These are phyloP conservation scores for Laticauda laticaudata DNA, from an alignment of 2,113 vertebrate genomes.

Conservation along the genomic window DNA sequence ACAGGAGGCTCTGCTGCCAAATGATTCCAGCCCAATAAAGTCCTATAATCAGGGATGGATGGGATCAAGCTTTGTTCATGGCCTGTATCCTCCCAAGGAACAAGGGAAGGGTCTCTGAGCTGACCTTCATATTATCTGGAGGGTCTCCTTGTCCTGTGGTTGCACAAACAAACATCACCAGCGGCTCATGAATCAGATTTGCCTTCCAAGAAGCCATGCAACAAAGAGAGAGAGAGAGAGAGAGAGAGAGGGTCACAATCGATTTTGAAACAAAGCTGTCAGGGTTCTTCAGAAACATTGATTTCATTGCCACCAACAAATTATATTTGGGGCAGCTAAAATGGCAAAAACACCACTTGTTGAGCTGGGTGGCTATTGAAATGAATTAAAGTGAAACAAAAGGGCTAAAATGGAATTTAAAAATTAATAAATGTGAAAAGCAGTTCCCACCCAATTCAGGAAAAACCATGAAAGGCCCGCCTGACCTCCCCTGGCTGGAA, in stretches of 20 bases:
- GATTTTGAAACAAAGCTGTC: not conserved
- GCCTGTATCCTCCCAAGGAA: not conserved
- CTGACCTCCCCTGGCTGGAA: not conserved
- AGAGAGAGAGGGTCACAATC: not conserved
- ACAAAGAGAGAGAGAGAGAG: too few relatives aligned
- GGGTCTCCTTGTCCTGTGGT: constrained; percentile 94
- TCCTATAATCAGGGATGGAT: not conserved
- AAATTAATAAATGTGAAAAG: not conserved
- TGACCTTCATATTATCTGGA: constrained; percentile 98
- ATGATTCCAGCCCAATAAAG: not conserved
- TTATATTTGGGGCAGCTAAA: not conserved
- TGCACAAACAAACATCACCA: constrained; percentile 92
- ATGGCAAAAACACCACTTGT: not conserved
- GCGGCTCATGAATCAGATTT: constrained; percentile 81
- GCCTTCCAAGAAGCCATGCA: constrained; percentile 68
- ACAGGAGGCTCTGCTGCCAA: not conserved
- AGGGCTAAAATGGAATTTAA: not conserved
- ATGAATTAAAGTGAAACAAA: not conserved
- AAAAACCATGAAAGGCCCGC: not conserved
- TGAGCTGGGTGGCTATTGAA: not conserved
- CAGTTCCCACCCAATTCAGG: not conserved
- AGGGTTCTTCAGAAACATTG: not conserved
- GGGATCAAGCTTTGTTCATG: not conserved
- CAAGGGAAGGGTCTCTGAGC: accelerated
- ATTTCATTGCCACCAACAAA: not conserved